These are phyloP conservation scores for Leucoraja ocellata DNA, from an alignment of 2,797 vertebrate genomes.

Conservation along the genomic window DNA sequence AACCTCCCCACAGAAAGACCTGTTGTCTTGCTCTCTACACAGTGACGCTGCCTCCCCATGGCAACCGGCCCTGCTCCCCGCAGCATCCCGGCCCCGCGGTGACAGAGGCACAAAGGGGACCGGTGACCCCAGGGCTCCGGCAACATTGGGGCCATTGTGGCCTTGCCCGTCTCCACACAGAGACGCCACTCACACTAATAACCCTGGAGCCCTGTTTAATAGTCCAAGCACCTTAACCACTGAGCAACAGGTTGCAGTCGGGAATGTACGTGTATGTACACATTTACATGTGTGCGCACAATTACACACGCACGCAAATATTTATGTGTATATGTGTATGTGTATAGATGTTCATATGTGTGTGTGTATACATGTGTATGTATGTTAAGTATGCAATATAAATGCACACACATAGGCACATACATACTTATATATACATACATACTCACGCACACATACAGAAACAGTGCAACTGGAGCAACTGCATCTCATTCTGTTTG, in stretches of 20 bases:
- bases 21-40: conserved; percentile 55
- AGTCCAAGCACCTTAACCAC: background rate
- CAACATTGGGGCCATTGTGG: conserved; percentile 25
- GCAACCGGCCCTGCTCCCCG: conserved; percentile 56
- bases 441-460: no score
- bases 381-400: no score
- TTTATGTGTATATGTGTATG: no score
- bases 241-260: background rate
- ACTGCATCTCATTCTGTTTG: no score
- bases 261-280: no score
- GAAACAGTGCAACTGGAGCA: no score
- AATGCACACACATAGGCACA: no score
- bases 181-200: background rate
- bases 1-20: conserved; percentile 56
- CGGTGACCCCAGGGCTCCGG: conserved; percentile 47
- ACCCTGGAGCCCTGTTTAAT: background rate
- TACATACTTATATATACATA: no score
- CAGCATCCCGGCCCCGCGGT: conserved; percentile 66
- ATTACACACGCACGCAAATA: no score
- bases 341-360: no score
- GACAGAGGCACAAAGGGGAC: conserved; percentile 48
- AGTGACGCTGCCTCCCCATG: conserved; percentile 60
- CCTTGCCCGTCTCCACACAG: background rate
- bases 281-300: no score
- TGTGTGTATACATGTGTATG: no score